Conservation (phyloP, 2,888 invertebrate species). For the Lithosia quadra region DNA sequence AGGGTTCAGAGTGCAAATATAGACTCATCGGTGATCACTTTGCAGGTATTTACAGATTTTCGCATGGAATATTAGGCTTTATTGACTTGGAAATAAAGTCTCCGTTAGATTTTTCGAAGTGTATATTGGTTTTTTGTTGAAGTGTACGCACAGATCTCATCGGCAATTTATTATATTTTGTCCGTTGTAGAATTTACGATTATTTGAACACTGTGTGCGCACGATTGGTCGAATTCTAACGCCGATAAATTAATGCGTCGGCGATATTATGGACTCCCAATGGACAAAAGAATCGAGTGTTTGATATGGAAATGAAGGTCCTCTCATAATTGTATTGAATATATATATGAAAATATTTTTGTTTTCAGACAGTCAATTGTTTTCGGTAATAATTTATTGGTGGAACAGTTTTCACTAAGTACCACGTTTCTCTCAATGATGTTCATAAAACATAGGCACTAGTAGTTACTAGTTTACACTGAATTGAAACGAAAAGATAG, state of each 20-base stretch:
- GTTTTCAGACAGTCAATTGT: conserved; percentile 17
- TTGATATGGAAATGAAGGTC: conserved; percentile 49
- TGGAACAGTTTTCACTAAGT: no score
- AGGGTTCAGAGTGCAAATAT: conserved; percentile 85
- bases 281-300: conserved; percentile 46
- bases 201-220: conserved; percentile 82
- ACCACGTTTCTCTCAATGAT: no score
- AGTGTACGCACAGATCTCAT: conserved; percentile 83
- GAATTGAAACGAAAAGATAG: no score
- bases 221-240: conserved; percentile 82
- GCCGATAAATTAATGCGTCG: conserved; percentile 75
- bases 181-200: conserved; percentile 85
- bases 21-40: conserved; percentile 68
- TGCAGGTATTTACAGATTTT: conserved; percentile 24
- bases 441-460: no score
- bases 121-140: conserved; percentile 59
- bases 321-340: conserved; percentile 46
- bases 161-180: conserved; percentile 87
- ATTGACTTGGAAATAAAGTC: conserved; percentile 38
- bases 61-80: conserved; percentile 59
- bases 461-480: no score
- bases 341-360: conserved; percentile 27
- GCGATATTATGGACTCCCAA: conserved; percentile 51
- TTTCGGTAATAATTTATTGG: conserved; percentile 8
- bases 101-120: conserved; percentile 40